Conservation (phyloP, 2,113 vertebrate genomes). For the Callorhinus ursinus region DNA sequence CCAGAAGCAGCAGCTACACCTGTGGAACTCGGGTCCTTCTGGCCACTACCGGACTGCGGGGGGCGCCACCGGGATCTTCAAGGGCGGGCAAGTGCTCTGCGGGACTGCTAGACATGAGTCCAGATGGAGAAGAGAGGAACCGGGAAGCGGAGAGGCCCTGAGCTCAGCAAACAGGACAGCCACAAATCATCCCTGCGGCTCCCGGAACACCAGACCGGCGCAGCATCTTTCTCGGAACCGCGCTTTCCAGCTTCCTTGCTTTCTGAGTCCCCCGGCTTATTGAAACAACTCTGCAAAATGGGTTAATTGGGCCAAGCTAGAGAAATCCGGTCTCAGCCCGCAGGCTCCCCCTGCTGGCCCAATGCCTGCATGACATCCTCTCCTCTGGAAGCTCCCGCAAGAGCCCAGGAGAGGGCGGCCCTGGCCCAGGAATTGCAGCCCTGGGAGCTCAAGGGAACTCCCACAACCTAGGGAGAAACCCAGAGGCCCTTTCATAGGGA, state of each 20-base stretch:
- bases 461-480: neutral
- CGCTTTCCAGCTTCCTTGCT: neutral
- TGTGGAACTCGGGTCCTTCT: neutral
- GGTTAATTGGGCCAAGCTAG: neutral
- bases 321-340: neutral
- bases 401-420: conserved; percentile 68
- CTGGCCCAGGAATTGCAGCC: neutral
- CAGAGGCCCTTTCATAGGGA: neutral
- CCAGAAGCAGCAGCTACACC: neutral
- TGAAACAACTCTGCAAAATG: neutral
- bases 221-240: neutral
- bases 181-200: neutral
- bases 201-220: neutral
- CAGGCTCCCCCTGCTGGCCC: conserved; percentile 68
- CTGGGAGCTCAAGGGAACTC: neutral
- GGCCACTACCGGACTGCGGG: neutral
- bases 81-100: neutral
- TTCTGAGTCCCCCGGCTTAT: neutral
- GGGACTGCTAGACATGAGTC: neutral
- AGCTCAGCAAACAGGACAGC: neutral
- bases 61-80: neutral
- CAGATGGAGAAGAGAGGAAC: neutral
- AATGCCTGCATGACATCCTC: conserved; percentile 4
- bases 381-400: neutral
- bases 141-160: neutral